Evolutionary conservation across 1,140 invertebrate species (phyloP), one percentile per base, ranked within the genome.

Genomic region (Scaptodrosophila lebanonensis): DNA sequence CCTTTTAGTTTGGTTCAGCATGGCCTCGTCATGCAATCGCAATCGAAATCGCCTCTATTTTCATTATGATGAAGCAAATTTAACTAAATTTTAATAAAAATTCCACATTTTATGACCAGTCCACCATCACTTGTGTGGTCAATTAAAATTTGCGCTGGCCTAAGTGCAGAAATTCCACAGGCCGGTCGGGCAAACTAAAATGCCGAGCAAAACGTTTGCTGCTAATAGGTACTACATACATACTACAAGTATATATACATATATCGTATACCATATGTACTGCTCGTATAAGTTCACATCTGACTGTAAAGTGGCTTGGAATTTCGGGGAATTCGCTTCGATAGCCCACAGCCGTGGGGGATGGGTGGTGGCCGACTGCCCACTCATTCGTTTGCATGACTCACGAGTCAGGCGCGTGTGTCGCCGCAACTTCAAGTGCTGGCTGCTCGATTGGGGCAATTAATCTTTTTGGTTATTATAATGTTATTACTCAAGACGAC

Each of bases 401-500:
- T 77, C 72, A 72, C 54, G 22, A 25, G n/a, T n/a, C n/a, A n/a
- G n/a, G n/a, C n/a, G n/a, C n/a, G n/a, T n/a, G n/a, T n/a, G n/a
- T n/a, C n/a, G n/a, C n/a, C n/a, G n/a, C n/a, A n/a, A n/a, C n/a
- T n/a, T n/a, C n/a, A n/a, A n/a, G n/a, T n/a, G n/a, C n/a, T n/a
- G 3, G 22, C 22, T 25, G 22, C 12, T 33, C 12, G 32, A 33
- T 51, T 56, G 48, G 38, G 56, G 33, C 73, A 79, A 79, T 79
- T 79, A 79, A 69, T 73, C 69, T 82, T 52, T 58, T 52, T 53
- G 65, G 68, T 51, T 56, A 79, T 79, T 73, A 73, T 82, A 79
- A 73, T 73, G 60, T 77, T 77, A 77, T 77, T 77, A 72, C 52
- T 72, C 73, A 79, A 79, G 9, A 7, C 9, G 8, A 12, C 13